A percentile compares a stretch with the other conserved stretches of the same genome.
These are phyloP conservation scores for Lamellibrachia luymesi DNA, from an alignment of 1,140 invertebrate species.

Conservation along the genomic window DNA sequence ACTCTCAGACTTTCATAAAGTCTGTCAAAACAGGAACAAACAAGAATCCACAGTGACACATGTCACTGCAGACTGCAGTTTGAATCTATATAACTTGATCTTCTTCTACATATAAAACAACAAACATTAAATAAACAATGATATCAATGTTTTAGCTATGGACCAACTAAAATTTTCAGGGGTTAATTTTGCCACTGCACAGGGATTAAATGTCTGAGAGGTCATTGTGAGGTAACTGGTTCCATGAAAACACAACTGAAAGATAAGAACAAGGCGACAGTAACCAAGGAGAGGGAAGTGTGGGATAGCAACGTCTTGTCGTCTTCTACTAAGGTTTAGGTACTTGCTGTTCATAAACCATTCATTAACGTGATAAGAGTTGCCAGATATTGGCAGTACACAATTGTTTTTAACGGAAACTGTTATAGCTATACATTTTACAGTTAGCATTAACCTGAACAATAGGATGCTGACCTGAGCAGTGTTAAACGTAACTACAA, in stretches of 20 bases:
- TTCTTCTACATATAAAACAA: no score
- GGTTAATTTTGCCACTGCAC: background rate
- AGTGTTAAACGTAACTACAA: background rate
- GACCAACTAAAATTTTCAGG: background rate
- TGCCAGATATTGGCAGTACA: background rate
- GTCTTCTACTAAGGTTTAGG: background rate
- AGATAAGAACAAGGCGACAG: background rate
- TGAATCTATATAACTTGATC: no score
- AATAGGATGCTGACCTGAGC: background rate
- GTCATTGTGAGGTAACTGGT: background rate
- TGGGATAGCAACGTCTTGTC: background rate
- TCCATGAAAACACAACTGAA: background rate
- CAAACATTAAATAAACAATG: no score
- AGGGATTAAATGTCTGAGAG: background rate
- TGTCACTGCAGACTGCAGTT: no score
- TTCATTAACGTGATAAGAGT: background rate
- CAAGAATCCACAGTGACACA: no score
- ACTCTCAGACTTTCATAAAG: background rate
- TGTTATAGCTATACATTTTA: background rate
- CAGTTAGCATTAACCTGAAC: background rate
- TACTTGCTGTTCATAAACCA: background rate
- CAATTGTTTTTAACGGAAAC: background rate
- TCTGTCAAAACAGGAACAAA: no score
- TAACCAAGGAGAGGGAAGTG: background rate
- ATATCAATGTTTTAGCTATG: background rate